Percentiles rank a stretch among this genome's conserved stretches.
Evolutionary conservation across 2,113 vertebrate genomes (phyloP).

Genomic region (Burhinus bistriatus): DNA sequence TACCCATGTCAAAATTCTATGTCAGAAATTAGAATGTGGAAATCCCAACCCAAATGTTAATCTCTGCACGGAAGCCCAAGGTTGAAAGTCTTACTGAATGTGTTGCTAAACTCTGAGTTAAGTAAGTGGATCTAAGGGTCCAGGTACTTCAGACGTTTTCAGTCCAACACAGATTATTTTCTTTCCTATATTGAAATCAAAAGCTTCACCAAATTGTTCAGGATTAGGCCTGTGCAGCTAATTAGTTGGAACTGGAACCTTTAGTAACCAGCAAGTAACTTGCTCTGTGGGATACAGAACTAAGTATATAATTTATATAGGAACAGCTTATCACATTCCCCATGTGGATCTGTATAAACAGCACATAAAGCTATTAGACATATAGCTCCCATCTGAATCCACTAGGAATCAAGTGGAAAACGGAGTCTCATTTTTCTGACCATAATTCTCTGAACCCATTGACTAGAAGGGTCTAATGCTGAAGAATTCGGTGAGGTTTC

Average conservation of each 20-base stretch:
- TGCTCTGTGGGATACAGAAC: background rate
- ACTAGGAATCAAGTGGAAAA: background rate
- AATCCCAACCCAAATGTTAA: background rate
- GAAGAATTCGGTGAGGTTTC: background rate
- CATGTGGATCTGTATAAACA: background rate
- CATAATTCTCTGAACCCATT: background rate
- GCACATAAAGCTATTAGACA: background rate
- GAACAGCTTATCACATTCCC: background rate
- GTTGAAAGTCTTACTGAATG: background rate
- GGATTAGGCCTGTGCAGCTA: background rate
- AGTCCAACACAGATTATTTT: background rate
- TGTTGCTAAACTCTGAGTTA: background rate
- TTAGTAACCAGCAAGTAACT: background rate
- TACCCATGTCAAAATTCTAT: background rate
- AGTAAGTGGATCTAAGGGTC: background rate
- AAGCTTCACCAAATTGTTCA: background rate
- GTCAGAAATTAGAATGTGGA: background rate
- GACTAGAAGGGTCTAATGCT: background rate
- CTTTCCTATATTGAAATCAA: background rate
- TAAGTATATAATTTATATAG: background rate
- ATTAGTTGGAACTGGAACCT: background rate
- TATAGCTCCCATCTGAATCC: background rate
- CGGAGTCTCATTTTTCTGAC: background rate
- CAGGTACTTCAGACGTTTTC: background rate
- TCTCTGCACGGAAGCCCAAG: background rate